These are phyloP conservation scores for Drosophila mayaguana DNA, from an alignment of 2,888 invertebrate species.

Conservation along the genomic window DNA sequence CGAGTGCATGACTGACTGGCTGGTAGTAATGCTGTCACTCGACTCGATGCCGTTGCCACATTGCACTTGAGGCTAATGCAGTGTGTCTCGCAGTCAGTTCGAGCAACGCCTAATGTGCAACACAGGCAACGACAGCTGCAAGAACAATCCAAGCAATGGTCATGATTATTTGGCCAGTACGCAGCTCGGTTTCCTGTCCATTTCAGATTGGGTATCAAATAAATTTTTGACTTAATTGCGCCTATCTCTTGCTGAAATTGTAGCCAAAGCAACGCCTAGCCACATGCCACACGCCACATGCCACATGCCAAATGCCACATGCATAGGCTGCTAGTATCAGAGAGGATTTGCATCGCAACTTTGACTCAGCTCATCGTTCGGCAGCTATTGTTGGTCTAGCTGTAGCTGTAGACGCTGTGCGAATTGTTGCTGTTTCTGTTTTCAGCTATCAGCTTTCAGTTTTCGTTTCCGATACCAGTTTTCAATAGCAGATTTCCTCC, in stretches of 20 bases:
- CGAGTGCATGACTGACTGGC: slow-evolving; percentile 28
- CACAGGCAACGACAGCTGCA: slow-evolving; percentile 8
- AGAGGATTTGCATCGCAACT: slow-evolving; percentile 27
- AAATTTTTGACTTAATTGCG: slow-evolving; percentile 80
- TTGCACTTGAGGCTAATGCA: slow-evolving; percentile 68
- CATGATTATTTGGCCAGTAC: slow-evolving; percentile 18
- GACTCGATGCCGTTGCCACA: slow-evolving; percentile 58
- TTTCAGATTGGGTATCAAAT: slow-evolving; percentile 58
- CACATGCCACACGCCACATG: slow-evolving; percentile 10
- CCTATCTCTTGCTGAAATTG: slow-evolving; percentile 57
- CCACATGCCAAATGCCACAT: neutral
- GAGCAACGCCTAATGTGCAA: slow-evolving; percentile 21
- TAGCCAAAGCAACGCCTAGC: slow-evolving; percentile 5
- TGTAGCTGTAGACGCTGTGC: slow-evolving; percentile 9
- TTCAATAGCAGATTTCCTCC: slow-evolving; percentile 31
- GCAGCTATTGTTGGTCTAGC: slow-evolving; percentile 38
- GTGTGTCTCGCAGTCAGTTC: slow-evolving; percentile 38
- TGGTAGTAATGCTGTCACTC: slow-evolving; percentile 44
- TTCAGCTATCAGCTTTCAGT: slow-evolving; percentile 12
- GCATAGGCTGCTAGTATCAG: neutral
- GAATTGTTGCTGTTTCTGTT: slow-evolving; percentile 45
- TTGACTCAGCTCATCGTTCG: slow-evolving; percentile 25
- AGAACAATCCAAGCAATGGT: slow-evolving; percentile 4
- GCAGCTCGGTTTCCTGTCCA: slow-evolving; percentile 9
- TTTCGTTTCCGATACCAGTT: slow-evolving; percentile 17